A percentile compares a stretch with the other conserved stretches of the same genome.
Evolutionary conservation across 1,140 invertebrate species (phyloP).

Genomic region (Drosophila lacertosa): DNA sequence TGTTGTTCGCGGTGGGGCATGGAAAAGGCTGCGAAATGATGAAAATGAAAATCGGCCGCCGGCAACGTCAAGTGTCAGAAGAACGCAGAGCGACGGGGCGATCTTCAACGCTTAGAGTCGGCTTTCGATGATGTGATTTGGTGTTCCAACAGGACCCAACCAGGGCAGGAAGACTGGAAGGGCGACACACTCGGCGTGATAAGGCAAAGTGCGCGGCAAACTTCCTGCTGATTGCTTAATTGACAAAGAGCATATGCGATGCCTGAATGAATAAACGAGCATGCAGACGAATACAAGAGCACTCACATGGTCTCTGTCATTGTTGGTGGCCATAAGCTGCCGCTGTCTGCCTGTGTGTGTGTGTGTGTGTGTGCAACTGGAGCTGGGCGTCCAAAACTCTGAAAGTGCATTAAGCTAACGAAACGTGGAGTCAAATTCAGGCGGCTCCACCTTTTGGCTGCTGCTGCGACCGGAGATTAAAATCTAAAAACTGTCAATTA

Average conservation of each 20-base stretch:
- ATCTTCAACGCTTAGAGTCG: conserved; percentile 14
- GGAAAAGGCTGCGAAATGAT: conserved; percentile 59
- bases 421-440: conserved; percentile 61
- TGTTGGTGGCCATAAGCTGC: conserved; percentile 80
- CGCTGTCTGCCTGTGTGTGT: too few relatives aligned
- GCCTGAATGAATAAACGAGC: conserved; percentile 75
- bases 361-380: conserved; percentile 24
- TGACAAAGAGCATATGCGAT: conserved; percentile 81
- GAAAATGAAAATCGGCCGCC: conserved; percentile 71
- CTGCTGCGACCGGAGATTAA: conserved; percentile 71
- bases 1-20: too few relatives aligned
- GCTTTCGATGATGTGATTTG: conserved; percentile 72
- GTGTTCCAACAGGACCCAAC: neutral
- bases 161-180: neutral
- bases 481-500: conserved; percentile 83
- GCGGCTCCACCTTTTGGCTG: conserved; percentile 18
- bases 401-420: conserved; percentile 74
- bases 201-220: conserved; percentile 78
- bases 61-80: conserved; percentile 72
- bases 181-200: conserved; percentile 43
- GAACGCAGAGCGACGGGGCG: neutral
- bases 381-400: conserved; percentile 67
- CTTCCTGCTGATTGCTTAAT: conserved; percentile 82
- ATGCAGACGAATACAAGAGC: conserved; percentile 40
- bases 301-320: conserved; percentile 53